Evolutionary conservation across 1,140 invertebrate species (phyloP), one percentile per base, ranked within the genome.

Genomic region (Diabrotica virgifera): DNA sequence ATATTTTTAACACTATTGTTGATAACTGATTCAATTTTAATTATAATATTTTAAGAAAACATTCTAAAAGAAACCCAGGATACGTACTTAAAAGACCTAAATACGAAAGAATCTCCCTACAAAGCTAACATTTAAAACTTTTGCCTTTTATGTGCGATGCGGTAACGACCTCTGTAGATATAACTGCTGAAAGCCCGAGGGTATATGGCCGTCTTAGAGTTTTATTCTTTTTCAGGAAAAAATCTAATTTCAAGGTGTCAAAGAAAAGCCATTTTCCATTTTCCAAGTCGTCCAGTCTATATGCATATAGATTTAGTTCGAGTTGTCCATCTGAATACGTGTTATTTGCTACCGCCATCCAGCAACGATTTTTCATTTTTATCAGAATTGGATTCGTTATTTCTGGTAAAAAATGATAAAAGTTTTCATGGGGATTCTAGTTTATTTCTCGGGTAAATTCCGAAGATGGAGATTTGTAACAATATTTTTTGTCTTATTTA

Each of bases 181-280:
- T 74, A 75, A 72, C 72, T 74, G 72, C 66, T 66, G 66, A 14
- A 72, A 71, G 67, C 72, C 69, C 74, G 56, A 14, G 71, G 70
- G 74, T 71, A 70, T 72, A 73, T 69, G 72, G 69, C 66, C 70
- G 69, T 72, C 74, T 73, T 71, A 72, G 64, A 72, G 70, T 75
- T 75, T 76, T 76, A 74, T 75, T 75, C 68, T 73, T 74, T 70
- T 74, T 76, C 55, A 58, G 61, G 70, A 75, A 76, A 78, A 78
- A 79, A 79, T 79, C 77, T 79, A 79, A 79, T 79, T 79, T 78
- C 72, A 72, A 78, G 76, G 78, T 78, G 78, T 79, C 78, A 78
- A 78, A 79, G 78, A 78, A 78, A 78, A 78, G 77, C 76, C 75
- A 77, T 79, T 77, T 77, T 75, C 76, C 74, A 74, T 77, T 76